Conservation (phyloP, 2,888 invertebrate species). For the Lamellibrachia satsuma region DNA sequence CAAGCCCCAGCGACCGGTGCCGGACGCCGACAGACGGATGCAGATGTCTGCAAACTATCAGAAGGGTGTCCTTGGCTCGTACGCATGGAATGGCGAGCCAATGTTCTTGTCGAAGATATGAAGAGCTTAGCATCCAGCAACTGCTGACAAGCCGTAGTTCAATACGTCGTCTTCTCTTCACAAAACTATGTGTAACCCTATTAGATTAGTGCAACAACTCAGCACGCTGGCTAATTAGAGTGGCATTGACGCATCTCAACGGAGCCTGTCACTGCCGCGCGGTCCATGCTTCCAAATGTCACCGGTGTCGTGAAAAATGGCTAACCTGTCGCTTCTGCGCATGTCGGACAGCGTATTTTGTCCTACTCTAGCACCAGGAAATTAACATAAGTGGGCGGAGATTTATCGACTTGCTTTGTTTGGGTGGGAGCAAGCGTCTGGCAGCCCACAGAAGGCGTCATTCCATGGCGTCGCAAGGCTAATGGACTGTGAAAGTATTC, state of each 20-base stretch:
- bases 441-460: too few species aligned
- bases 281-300: neutral
- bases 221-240: neutral
- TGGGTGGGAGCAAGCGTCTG: too few species aligned
- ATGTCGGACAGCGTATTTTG: neutral
- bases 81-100: neutral
- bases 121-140: neutral
- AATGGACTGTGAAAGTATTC: too few species aligned
- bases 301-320: neutral
- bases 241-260: neutral
- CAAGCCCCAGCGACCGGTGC: neutral
- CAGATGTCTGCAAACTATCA: neutral
- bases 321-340: neutral
- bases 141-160: neutral
- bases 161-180: neutral
- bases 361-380: too few species aligned
- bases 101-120: neutral
- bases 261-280: neutral
- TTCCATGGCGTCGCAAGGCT: too few species aligned
- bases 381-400: too few species aligned
- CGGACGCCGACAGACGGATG: neutral
- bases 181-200: neutral
- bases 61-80: neutral
- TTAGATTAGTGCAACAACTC: neutral
- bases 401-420: too few species aligned